Conservation (phyloP, 1,140 invertebrate genomes). For the Hylaeus volcanicus region DNA sequence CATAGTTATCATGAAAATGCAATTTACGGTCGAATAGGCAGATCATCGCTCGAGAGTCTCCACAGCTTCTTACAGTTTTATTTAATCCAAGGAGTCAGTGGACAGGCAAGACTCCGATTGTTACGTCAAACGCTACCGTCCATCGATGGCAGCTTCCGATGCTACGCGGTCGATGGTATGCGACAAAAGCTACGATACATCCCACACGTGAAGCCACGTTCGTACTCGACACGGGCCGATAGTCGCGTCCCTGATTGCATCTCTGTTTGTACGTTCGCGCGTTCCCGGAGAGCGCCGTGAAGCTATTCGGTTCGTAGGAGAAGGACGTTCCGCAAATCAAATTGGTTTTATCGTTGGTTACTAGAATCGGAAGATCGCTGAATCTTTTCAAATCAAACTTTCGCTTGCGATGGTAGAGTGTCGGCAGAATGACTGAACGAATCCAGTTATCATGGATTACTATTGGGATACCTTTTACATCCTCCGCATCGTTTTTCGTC, state of each 20-base stretch:
- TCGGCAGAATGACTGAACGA: no score
- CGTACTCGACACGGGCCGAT: conserved; percentile 46
- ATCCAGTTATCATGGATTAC: no score
- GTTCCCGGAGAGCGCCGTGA: conserved; percentile 28
- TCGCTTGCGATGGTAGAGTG: background rate
- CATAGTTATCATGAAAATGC: no score
- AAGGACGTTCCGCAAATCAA: conserved; percentile 29
- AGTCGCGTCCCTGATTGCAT: conserved; percentile 61
- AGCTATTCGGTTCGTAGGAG: conserved; percentile 10
- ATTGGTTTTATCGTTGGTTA: conserved; percentile 7
- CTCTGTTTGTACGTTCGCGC: conserved; percentile 59
- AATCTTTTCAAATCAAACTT: background rate
- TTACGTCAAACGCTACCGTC: conserved; percentile 39
- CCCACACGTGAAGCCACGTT: conserved; percentile 31
- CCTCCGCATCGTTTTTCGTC: no score
- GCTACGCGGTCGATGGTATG: conserved; percentile 25
- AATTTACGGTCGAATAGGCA: no score
- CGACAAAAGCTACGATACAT: conserved; percentile 49
- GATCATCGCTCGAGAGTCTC: no score
- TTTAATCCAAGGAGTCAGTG: conserved; percentile 27
- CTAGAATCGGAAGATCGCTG: background rate
- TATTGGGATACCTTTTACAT: no score
- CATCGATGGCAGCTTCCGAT: conserved; percentile 36
- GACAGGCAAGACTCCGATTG: conserved; percentile 32
- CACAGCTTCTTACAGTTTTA: no score